Conservation (phyloP, 2,113 vertebrate species). For the Uropsilus gracilis region DNA sequence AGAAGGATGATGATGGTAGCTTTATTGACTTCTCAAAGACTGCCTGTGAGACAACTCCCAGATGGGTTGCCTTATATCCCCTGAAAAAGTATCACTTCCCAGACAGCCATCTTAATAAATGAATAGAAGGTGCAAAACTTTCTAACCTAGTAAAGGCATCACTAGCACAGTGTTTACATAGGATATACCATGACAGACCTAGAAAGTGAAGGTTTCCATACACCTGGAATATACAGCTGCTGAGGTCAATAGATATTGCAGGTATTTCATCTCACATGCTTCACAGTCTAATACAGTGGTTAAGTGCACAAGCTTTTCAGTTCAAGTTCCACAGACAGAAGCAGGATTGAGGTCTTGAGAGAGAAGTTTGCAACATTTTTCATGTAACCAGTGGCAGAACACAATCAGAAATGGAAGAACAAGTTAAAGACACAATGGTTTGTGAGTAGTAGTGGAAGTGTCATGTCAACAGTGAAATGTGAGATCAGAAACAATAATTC, state of each 20-base stretch:
- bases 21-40: background rate
- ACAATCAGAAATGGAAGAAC: background rate
- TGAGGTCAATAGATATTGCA: background rate
- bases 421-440: constrained; percentile 13
- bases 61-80: background rate
- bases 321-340: background rate
- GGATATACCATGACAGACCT: background rate
- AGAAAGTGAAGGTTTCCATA: background rate
- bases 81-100: background rate
- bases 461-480: background rate
- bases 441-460: background rate
- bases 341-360: background rate
- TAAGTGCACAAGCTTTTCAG: background rate
- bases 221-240: background rate
- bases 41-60: background rate
- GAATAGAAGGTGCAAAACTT: background rate
- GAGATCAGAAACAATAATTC: background rate
- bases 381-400: background rate
- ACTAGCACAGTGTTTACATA: background rate
- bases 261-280: background rate
- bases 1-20: background rate
- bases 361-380: background rate
- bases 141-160: background rate
- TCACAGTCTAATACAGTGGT: background rate
- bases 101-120: background rate